These are phyloP conservation scores for Amblyraja radiata DNA, from an alignment of 2,797 vertebrate species.

Conservation along the genomic window DNA sequence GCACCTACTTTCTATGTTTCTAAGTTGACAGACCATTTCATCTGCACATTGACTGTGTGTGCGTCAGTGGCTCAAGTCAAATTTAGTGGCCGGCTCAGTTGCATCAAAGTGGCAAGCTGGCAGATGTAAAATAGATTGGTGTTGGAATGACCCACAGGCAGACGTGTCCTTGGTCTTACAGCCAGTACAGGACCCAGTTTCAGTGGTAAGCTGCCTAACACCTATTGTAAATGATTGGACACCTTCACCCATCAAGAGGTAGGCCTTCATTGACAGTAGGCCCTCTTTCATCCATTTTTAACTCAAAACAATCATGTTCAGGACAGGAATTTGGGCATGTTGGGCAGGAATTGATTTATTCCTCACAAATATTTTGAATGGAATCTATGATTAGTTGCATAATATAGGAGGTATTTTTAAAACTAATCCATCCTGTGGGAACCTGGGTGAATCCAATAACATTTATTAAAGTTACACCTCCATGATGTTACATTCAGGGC, in stretches of 20 bases:
- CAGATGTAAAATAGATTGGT: neutral
- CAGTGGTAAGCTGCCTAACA: neutral
- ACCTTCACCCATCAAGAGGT: neutral
- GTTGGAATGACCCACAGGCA: neutral
- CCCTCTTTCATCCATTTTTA: neutral
- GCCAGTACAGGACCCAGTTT: neutral
- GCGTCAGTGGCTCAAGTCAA: too few relatives aligned
- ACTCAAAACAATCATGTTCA: neutral
- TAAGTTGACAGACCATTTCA: neutral
- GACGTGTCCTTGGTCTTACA: neutral
- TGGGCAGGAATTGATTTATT: neutral
- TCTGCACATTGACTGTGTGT: too few relatives aligned
- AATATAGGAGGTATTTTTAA: neutral
- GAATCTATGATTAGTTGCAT: neutral
- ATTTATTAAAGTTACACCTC: neutral
- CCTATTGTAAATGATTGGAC: neutral
- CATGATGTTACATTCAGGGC: neutral
- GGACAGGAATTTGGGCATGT: neutral
- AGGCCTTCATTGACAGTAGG: neutral
- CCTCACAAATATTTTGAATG: neutral
- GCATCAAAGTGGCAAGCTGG: neutral
- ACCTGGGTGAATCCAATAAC: neutral
- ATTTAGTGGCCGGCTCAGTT: neutral
- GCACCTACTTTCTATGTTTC: too few relatives aligned
- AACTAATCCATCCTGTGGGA: neutral